Evolutionary conservation across 2,797 vertebrate genomes (phyloP).

Genomic region (Silurus lanzhouensis): DNA sequence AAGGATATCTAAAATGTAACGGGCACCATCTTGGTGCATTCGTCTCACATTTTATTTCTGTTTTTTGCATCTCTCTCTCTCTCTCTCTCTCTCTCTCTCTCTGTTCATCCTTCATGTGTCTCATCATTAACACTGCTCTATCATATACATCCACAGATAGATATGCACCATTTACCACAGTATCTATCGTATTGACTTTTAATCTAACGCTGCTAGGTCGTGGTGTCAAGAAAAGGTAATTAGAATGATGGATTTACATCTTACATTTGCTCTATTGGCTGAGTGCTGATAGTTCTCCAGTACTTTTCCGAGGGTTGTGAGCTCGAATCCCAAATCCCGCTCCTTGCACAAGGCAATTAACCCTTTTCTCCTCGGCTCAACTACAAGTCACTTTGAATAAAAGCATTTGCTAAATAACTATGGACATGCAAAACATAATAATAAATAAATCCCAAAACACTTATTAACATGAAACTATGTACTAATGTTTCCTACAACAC

Average conservation of each 20-base stretch:
- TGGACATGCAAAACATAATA: background rate
- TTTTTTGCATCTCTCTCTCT: background rate
- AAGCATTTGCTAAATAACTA: background rate
- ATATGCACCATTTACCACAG: slow-evolving; percentile 26
- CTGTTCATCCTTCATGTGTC: slow-evolving; percentile 19
- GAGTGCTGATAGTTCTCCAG: background rate
- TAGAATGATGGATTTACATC: slow-evolving; percentile 10
- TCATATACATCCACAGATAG: slow-evolving; percentile 6
- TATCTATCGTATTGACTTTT: slow-evolving; percentile 7
- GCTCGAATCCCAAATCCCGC: background rate
- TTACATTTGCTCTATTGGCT: background rate
- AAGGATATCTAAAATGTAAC: slow-evolving; percentile 75
- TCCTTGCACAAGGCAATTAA: background rate
- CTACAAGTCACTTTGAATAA: background rate
- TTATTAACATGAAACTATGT: background rate
- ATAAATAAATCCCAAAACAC: background rate
- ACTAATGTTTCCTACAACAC: slow-evolving; percentile 1
- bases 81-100: slow-evolving; percentile 24
- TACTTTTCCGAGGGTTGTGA: background rate
- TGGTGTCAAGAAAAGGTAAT: slow-evolving; percentile 26
- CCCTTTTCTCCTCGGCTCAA: background rate
- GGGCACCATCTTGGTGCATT: slow-evolving; percentile 60
- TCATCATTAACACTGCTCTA: slow-evolving; percentile 13
- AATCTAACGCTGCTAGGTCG: slow-evolving; percentile 10
- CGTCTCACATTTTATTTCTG: slow-evolving; percentile 66